A percentile compares a stretch with the other conserved stretches of the same genome.
Evolutionary conservation across 2,888 invertebrate species (phyloP).

Genomic region (Cephus runcator): DNA sequence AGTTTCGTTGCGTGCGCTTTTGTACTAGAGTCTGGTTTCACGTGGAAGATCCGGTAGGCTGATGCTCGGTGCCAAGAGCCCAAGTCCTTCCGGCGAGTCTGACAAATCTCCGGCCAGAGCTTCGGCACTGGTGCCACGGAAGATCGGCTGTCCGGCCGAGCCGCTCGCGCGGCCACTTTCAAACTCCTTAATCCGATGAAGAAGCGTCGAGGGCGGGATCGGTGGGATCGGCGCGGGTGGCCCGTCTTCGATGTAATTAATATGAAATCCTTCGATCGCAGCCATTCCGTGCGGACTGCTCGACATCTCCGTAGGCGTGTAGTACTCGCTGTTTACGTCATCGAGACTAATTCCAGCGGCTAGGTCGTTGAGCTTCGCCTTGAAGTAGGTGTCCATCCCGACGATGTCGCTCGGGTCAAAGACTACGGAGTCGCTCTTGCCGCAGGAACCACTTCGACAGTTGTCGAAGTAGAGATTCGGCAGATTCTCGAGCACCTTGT

Average conservation of each 20-base stretch:
- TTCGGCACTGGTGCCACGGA: slow-evolving; percentile 69
- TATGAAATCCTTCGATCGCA: slow-evolving; percentile 71
- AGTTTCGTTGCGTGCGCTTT: not conserved
- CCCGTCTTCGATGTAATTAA: slow-evolving; percentile 73
- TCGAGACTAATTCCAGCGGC: slow-evolving; percentile 67
- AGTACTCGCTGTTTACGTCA: slow-evolving; percentile 76
- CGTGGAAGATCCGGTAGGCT: slow-evolving; percentile 60
- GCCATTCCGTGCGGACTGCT: slow-evolving; percentile 60
- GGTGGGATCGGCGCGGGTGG: slow-evolving; percentile 36
- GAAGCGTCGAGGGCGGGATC: slow-evolving; percentile 1
- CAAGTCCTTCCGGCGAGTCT: slow-evolving; percentile 43
- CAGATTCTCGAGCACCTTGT: slow-evolving; percentile 92
- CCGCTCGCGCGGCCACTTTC: slow-evolving; percentile 41
- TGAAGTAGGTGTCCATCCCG: slow-evolving; percentile 75
- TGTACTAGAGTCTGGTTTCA: slow-evolving; percentile 50
- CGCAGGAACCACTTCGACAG: slow-evolving; percentile 87
- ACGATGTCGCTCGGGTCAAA: slow-evolving; percentile 74
- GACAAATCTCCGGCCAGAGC: slow-evolving; percentile 60
- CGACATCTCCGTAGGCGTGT: slow-evolving; percentile 81
- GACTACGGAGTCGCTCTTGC: slow-evolving; percentile 78
- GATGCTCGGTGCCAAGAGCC: slow-evolving; percentile 53
- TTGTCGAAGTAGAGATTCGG: slow-evolving; percentile 93
- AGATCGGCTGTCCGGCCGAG: slow-evolving; percentile 61
- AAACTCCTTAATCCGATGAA: slow-evolving; percentile 45
- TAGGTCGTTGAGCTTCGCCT: slow-evolving; percentile 73